Percentiles rank a stretch among this genome's conserved stretches.
Evolutionary conservation across 2,797 vertebrate species (phyloP).

Genomic region (Odontamblyopus rebecca): DNA sequence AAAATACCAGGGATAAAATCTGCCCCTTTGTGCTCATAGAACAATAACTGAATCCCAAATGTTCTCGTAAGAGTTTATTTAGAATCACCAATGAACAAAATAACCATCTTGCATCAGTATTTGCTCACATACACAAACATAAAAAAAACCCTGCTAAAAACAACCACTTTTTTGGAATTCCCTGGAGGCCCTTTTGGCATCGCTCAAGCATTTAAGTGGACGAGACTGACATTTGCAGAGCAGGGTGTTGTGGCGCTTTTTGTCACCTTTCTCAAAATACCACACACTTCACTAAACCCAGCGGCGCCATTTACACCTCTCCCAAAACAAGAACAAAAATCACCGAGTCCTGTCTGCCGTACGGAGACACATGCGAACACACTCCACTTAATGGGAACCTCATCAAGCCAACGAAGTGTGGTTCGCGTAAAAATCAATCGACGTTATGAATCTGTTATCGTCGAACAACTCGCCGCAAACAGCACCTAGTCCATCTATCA

Average conservation of each 20-base stretch:
- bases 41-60: not conserved
- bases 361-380: conserved; percentile 33
- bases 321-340: conserved; percentile 20
- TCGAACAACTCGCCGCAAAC: conserved; percentile 64
- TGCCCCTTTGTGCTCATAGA: too few relatives aligned
- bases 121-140: conserved; percentile 18
- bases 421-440: conserved; percentile 63
- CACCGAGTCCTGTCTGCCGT: conserved; percentile 19
- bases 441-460: conserved; percentile 50
- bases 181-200: conserved; percentile 54
- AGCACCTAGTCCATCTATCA: conserved; percentile 67
- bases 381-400: conserved; percentile 63
- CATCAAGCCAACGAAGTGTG: conserved; percentile 43
- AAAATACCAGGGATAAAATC: too few relatives aligned
- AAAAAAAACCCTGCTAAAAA: conserved; percentile 35
- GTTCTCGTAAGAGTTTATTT: not conserved
- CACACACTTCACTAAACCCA: conserved; percentile 54
- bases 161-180: conserved; percentile 60
- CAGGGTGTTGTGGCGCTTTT: conserved; percentile 62
- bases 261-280: conserved; percentile 53
- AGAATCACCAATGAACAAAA: not conserved
- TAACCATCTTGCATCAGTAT: not conserved
- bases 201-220: conserved; percentile 74
- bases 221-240: conserved; percentile 73
- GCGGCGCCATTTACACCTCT: conserved; percentile 38